Evolutionary conservation across 2,888 invertebrate genomes (phyloP), one percentile per base, ranked within the genome.

Genomic region (Aspidiotus destructor): DNA sequence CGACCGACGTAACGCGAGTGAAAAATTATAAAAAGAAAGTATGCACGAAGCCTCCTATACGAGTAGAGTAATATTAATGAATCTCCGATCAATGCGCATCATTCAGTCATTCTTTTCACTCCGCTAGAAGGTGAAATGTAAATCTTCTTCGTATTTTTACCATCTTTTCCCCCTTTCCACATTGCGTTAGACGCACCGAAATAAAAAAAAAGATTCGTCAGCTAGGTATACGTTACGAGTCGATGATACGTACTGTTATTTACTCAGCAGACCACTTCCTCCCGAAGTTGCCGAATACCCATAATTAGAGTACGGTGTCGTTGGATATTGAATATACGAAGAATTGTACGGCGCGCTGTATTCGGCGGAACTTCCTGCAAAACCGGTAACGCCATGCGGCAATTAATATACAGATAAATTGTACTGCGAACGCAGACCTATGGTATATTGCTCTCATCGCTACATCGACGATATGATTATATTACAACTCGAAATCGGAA

Each of bases 271-370:
- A 63, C 83, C 83, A 69, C 83, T 81, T 72, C 82, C 80, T 8
- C 82, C 79, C 57, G 68, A 69, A 60, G 70, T 70, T 68, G 62
- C 62, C 15, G 69, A 61, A 73, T 78, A 78, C 71, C 76, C 76
- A 73, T 78, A 78, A 40, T 76, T 74, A 62, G 82, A 79, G 76
- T 86, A 86, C 7, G 84, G 82, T 13, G 88, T 84, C 70, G 87
- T 84, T 70, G 87, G 86, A 77, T 89, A 89, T 76, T 88, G 85
- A 73, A 83, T 81, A 81, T 91, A 91, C 72, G 85, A 84, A 69
- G 87, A 84, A 76, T 84, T 85, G 76, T 87, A 87, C 48, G 86
- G 64, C 15, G 69, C 69, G 41, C 69, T 82, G 76, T 87, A 87
- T 75, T 87, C 87, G 68, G 83, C 64, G 28, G 71, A 83, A 71